A percentile compares a stretch with the other conserved stretches of the same genome.
phyloP scores from a whole-genome alignment of 2,113 vertebrate species.

The Chionodraco myersi region DNA sequence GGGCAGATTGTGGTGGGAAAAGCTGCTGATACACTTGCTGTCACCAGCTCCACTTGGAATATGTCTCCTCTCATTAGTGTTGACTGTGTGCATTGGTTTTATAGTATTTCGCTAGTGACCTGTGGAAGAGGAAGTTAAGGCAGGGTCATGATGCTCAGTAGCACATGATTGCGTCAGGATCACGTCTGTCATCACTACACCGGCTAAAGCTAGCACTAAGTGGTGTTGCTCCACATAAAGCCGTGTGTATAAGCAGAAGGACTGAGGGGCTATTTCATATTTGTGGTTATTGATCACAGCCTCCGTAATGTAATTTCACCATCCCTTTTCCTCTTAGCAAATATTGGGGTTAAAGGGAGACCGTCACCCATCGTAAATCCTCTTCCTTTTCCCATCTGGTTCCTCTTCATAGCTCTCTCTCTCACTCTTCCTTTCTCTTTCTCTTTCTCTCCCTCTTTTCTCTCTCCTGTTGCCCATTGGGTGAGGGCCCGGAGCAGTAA shows the following conservation, averaged over 20 bases:
- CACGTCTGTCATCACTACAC: constrained; percentile 37
- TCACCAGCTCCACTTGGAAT: constrained; percentile 68
- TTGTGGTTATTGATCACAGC: constrained; percentile 79
- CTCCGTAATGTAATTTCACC: constrained; percentile 72
- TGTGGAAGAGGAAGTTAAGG: constrained; percentile 56
- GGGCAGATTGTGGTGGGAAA: constrained; percentile 69
- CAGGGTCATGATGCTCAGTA: constrained; percentile 48
- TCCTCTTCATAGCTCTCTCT: constrained; percentile 41
- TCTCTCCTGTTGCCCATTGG: constrained; percentile 58
- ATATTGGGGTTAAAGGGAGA: constrained; percentile 79
- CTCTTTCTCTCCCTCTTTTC: constrained; percentile 13
- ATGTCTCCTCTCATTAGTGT: constrained; percentile 73
- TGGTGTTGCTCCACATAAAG: constrained; percentile 45
- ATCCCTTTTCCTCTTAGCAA: constrained; percentile 74
- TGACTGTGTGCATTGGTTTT: constrained; percentile 66
- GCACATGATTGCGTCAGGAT: constrained; percentile 57
- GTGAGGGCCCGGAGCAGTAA: constrained; percentile 70
- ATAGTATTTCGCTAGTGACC: constrained; percentile 60
- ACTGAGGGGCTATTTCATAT: constrained; percentile 66
- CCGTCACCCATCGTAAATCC: constrained; percentile 64
- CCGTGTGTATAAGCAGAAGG: constrained; percentile 38
- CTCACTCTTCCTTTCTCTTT: not conserved
- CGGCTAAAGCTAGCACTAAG: constrained; percentile 40
- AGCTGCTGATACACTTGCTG: constrained; percentile 67
- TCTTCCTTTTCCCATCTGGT: constrained; percentile 65